Base-by-base conservation (phyloP, 2,888 invertebrate genomes). In the Acanthacorydalis orientalis region DNA sequence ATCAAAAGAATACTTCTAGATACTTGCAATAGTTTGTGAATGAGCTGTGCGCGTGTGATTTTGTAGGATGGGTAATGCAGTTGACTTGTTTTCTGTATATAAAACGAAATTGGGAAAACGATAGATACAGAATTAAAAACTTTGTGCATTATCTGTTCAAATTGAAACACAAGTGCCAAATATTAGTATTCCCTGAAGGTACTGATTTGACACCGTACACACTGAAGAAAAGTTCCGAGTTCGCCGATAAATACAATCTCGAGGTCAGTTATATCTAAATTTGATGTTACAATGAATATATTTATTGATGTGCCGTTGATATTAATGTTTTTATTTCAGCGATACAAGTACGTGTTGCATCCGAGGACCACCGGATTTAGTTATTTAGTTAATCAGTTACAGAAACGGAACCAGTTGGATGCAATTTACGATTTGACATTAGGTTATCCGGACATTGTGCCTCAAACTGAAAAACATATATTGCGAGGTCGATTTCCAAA, bases 131-230 rank as follows among this genome's bases (percentile, higher is more conserved):
- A 49, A 65, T 92, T 42, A 67, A 74, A 2, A 73, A 77, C 49
- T 77, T 82, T 49, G 68, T 87, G 12, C 75, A 82, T 54, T 90
- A 90, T 60, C 80, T 87, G 56, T 68, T 74, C 35, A 73, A 75
- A 48, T 64, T 83, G 41, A 68, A 71, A 8, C 77, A 78, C 57
- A 75, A 75, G 45, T 78, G 74, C 54, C 74, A 87, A 66, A 63
- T 92, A 42, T 68, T 92, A 33, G 69, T 92, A 52, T 92, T 90
- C 59, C 91, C 91, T 0, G 91, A 91, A 68, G 91, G 91, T 11
- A 91, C 91, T 0, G 88, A 92, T 62, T 68, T 89, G 49, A 84
- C 84, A 33, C 67, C 70, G 16, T 68, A 70, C 15, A 86, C 85
- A 46, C 77, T 77, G 54, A 67, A 62, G 15, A 77, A 76, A 38